phyloP scores from a whole-genome alignment of 1,140 invertebrate species.

The Holotrichia oblita region DNA sequence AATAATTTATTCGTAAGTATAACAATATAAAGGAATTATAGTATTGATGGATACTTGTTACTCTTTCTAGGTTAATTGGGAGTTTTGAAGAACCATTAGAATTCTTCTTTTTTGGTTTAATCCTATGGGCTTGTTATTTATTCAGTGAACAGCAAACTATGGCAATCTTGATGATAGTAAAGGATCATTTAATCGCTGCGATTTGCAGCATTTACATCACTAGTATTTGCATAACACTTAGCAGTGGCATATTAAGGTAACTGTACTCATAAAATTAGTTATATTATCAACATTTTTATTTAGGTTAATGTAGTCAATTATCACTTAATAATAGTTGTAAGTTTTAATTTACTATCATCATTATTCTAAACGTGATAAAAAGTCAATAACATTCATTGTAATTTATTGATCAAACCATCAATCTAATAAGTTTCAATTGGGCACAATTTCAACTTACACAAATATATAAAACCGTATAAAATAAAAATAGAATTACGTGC shows the following conservation, averaged over 20 bases:
- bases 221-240: constrained; percentile 76
- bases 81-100: constrained; percentile 63
- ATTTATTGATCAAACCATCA: too few species aligned
- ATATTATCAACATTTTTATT: too few species aligned
- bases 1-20: constrained; percentile 78
- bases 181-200: constrained; percentile 77
- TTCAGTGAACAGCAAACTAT: constrained; percentile 87
- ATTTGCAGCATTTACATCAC: constrained; percentile 80
- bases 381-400: too few species aligned
- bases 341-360: too few species aligned
- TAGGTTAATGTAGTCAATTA: too few species aligned
- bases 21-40: not conserved
- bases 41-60: not conserved
- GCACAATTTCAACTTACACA: too few species aligned
- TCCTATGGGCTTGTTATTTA: constrained; percentile 81
- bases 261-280: constrained; percentile 28
- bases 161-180: constrained; percentile 82
- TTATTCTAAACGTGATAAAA: too few species aligned
- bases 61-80: constrained; percentile 61
- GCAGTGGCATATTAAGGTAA: constrained; percentile 83
- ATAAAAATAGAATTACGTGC: too few species aligned
- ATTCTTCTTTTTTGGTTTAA: constrained; percentile 70
- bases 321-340: too few species aligned
- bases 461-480: too few species aligned
- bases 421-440: too few species aligned